Evolutionary conservation across 2,797 vertebrate species (phyloP), one percentile per base, ranked within the genome.

Genomic region (Setipinna tenuifilis): DNA sequence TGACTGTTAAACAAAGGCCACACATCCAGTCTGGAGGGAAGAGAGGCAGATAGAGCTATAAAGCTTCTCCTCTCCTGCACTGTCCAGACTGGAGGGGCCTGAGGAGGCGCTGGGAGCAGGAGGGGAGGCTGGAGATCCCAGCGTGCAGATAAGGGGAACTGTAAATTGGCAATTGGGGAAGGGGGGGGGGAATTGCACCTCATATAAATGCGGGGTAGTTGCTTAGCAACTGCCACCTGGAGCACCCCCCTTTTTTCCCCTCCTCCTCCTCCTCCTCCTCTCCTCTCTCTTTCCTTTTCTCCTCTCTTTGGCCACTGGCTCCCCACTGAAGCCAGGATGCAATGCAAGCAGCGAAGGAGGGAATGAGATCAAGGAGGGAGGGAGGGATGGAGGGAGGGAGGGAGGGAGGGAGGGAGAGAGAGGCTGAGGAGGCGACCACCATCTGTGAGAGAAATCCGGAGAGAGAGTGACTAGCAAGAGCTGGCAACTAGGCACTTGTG

Each of bases 191-290:
- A 44, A 57, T 61, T 80, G 78, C 35, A 50, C 75, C 21, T 84
- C 48, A 3, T 41, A 84, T 12, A 65, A 78, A 81, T 54, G 80
- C 48, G 44, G 50, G 48, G 14, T 83, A 16, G 87, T 91, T 88
- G 85, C 85, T 87, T 87, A 88, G 89, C 88, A 87, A 86, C 87
- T 75, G 35, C 78, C 82, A 83, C 78, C 17, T 16, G 28, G 44
- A 31, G 46, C 31, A 48, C 54, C 57, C 82, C 50, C 62, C 14
- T 25, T 14, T 50, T 62, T 54, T n/a, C 17, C 0, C 81, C 25
- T 6, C 7, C 23, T 54, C 17, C 10, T 50, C 21, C 58, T n/a
- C 21, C 58, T n/a, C 19, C 58, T n/a, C 11, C 31, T 5, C 35
- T 78, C 10, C 71, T 44, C 35, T 12, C 31, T 41, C 71, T 31